phyloP scores from a whole-genome alignment of 2,113 vertebrate species.

The Fulica atra region DNA sequence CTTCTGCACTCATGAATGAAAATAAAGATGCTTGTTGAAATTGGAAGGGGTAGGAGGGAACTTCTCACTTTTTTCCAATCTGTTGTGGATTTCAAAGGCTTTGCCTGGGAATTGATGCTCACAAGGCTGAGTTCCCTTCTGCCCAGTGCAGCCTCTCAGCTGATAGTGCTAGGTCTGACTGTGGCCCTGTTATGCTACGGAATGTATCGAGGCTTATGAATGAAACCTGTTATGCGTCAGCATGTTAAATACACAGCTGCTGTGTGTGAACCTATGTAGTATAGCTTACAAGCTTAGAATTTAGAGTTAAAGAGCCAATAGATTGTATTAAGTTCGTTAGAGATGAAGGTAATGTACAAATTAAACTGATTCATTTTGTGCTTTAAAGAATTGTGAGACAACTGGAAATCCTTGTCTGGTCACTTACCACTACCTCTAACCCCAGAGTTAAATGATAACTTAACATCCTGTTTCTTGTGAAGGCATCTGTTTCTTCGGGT shows the following conservation, averaged over 20 bases:
- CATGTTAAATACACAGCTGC: neutral
- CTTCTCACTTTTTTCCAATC: neutral
- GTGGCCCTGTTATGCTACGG: neutral
- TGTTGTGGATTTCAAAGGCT: constrained; percentile 36
- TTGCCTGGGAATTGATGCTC: neutral
- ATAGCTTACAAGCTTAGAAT: neutral
- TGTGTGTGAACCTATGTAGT: neutral
- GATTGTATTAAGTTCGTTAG: neutral
- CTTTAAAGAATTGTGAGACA: neutral
- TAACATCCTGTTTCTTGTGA: neutral
- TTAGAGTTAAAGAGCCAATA: neutral
- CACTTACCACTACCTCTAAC: neutral
- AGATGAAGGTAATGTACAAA: neutral
- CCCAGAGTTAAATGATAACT: neutral
- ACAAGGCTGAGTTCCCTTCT: neutral
- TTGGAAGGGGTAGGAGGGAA: constrained; percentile 22
- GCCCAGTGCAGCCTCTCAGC: neutral
- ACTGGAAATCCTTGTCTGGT: neutral
- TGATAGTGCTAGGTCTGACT: neutral
- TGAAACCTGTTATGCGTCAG: constrained; percentile 21
- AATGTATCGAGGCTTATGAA: constrained; percentile 27
- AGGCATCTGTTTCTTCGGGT: neutral
- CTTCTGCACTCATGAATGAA: neutral
- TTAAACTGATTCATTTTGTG: neutral
- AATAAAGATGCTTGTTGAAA: constrained; percentile 15